Evolutionary conservation across 2,888 invertebrate genomes (phyloP).

Genomic region (Parapristionchus giblindavisi): DNA sequence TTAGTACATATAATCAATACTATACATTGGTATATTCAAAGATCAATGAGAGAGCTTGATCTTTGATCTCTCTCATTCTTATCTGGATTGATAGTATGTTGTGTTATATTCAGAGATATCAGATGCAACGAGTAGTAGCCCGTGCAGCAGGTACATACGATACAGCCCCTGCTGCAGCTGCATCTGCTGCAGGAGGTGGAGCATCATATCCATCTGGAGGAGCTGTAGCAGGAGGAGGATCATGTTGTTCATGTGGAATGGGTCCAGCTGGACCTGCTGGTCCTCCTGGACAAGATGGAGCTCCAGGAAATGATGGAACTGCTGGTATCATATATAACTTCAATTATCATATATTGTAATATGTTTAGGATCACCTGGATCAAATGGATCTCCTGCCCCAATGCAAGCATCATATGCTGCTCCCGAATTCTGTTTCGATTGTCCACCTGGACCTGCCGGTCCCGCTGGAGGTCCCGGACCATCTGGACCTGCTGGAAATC

Average conservation of each 20-base stretch:
- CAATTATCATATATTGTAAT: neutral
- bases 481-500: slow-evolving; percentile 3
- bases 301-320: slow-evolving; percentile 17
- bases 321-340: neutral
- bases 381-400: slow-evolving; percentile 18
- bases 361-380: neutral
- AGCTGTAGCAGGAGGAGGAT: slow-evolving; percentile 28
- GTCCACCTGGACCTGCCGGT: slow-evolving; percentile 28
- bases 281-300: slow-evolving; percentile 25
- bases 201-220: slow-evolving; percentile 8
- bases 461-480: slow-evolving; percentile 22
- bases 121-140: slow-evolving; percentile 6
- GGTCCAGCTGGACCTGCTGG: slow-evolving; percentile 30
- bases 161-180: slow-evolving; percentile 13
- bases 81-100: neutral
- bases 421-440: slow-evolving; percentile 34
- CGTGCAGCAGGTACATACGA: slow-evolving; percentile 36
- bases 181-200: too few species aligned
- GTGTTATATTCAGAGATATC: neutral
- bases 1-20: too few species aligned
- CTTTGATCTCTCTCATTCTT: neutral
- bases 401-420: neutral
- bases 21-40: too few species aligned
- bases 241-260: slow-evolving; percentile 19
- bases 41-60: neutral